Percentiles rank a stretch among this genome's conserved stretches.
These are phyloP conservation scores for Caenorhabditis sp. DNA, from an alignment of 2,888 invertebrate species.

Conservation along the genomic window DNA sequence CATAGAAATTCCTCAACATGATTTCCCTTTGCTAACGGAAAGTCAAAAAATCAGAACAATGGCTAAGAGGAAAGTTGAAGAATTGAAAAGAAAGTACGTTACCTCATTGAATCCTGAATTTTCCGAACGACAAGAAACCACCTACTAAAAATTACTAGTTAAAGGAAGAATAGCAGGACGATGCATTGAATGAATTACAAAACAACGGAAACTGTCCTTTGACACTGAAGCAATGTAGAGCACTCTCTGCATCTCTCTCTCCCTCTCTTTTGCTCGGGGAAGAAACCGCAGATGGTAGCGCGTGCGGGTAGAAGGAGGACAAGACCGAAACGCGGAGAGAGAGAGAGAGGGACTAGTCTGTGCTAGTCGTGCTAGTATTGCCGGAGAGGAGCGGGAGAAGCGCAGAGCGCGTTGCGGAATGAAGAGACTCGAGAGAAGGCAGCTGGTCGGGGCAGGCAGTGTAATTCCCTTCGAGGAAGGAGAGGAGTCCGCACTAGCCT, in stretches of 20 bases:
- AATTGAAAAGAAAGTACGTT: too few species aligned
- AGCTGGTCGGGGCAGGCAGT: slow-evolving; percentile 36
- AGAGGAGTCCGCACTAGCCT: slow-evolving; percentile 34
- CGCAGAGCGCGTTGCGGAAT: slow-evolving; percentile 5
- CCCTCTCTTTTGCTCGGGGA: slow-evolving; percentile 11
- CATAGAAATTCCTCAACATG: too few species aligned
- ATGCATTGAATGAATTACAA: neutral
- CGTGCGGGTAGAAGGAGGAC: slow-evolving; percentile 45
- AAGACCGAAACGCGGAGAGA: slow-evolving; percentile 37
- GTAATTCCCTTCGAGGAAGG: slow-evolving; percentile 55
- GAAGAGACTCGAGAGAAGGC: slow-evolving; percentile 34
- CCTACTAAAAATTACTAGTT: too few species aligned
- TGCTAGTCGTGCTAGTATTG: slow-evolving; percentile 63
- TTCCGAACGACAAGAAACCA: too few species aligned
- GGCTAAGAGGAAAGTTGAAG: too few species aligned
- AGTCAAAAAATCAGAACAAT: too few species aligned
- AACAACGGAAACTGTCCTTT: slow-evolving; percentile 20
- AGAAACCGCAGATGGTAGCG: slow-evolving; percentile 60
- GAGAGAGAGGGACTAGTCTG: slow-evolving; percentile 59
- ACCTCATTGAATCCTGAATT: too few species aligned
- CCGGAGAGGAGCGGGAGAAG: slow-evolving; percentile 7
- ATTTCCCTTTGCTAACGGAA: too few species aligned
- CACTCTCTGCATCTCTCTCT: neutral
- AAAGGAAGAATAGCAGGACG: neutral
- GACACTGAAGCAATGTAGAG: slow-evolving; percentile 44